These are phyloP conservation scores for Podarcis raffonei DNA, from an alignment of 2,113 vertebrate genomes.

Conservation along the genomic window DNA sequence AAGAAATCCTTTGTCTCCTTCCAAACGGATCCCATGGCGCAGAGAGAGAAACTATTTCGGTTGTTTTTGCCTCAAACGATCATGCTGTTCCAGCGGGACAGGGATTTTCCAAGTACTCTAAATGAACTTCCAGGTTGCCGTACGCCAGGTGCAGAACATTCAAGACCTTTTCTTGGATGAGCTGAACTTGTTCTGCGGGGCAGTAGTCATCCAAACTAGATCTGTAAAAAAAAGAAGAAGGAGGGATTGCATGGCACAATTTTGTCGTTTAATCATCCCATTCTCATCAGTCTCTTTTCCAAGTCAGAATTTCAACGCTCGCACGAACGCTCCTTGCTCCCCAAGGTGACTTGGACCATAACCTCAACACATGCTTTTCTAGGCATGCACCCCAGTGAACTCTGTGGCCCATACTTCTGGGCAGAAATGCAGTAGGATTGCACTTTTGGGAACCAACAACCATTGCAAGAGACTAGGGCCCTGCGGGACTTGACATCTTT, in stretches of 20 bases:
- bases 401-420: no score
- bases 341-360: neutral
- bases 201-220: conserved; percentile 98
- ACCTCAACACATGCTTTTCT: neutral
- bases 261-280: neutral
- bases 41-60: neutral
- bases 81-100: conserved; percentile 52
- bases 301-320: neutral
- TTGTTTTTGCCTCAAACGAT: neutral
- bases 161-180: conserved; percentile 86
- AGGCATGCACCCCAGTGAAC: no score
- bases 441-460: no score
- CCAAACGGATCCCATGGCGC: neutral
- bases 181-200: conserved; percentile 90
- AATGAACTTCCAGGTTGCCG: conserved; percentile 85
- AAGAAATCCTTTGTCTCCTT: neutral
- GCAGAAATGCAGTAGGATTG: no score
- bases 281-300: neutral
- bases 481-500: no score
- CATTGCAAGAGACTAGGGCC: no score
- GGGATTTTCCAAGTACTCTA: conserved; percentile 76
- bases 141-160: conserved; percentile 76
- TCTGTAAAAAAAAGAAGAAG: conserved; percentile 67
- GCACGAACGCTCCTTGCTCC: neutral
- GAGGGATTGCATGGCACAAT: neutral